Base-by-base conservation (phyloP, 2,113 vertebrate species). In the Carettochelys insculpta region DNA sequence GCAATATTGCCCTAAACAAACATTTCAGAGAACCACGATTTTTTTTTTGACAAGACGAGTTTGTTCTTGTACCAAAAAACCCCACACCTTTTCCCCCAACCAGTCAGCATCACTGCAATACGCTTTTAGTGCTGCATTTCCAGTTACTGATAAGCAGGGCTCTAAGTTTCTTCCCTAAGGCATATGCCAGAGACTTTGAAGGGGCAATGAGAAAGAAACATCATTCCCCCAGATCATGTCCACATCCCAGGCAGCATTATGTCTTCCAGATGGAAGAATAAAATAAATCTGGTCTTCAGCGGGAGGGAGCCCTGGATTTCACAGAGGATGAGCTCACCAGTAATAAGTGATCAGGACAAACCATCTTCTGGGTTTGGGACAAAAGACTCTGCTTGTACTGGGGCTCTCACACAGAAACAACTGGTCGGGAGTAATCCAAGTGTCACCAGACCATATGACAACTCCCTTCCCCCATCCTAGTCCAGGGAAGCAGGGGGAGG, bases 21-120 rank as follows among this genome's bases (percentile, higher is more conserved):
- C 17, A 38, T 22, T 95, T 96, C 82, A 90, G 94, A 92, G 81
- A 73, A 92, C 61, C 86, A 94, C n/a, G n/a, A n/a, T n/a, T n/a
- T n/a, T n/a, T 95, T 91, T 87, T 19, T 75, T 78, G 38, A 68
- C 83, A 77, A 93, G 93, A 93, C n/a, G 80, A 94, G 68, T 53
- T 16, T 24, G 17, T 80, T n/a, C n/a, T n/a, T n/a, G n/a, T n/a
- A n/a, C n/a, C n/a, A n/a, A n/a, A n/a, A n/a, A n/a, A n/a, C n/a
- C n/a, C n/a, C n/a, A n/a, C n/a, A n/a, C n/a, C n/a, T n/a, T n/a
- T n/a, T n/a, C n/a, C 29, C 52, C 24, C 91, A 89, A 54, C 78
- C 31, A 65, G 58, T n/a, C 31, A 65, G 58, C 14, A 65, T 86
- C 77, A 89, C 79, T 9, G 71, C 41, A 82, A 84, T 17, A 13